Percentiles rank a stretch among this genome's conserved stretches.
These are phyloP conservation scores for Chironomus riparius DNA, from an alignment of 2,888 invertebrate species.

Conservation along the genomic window DNA sequence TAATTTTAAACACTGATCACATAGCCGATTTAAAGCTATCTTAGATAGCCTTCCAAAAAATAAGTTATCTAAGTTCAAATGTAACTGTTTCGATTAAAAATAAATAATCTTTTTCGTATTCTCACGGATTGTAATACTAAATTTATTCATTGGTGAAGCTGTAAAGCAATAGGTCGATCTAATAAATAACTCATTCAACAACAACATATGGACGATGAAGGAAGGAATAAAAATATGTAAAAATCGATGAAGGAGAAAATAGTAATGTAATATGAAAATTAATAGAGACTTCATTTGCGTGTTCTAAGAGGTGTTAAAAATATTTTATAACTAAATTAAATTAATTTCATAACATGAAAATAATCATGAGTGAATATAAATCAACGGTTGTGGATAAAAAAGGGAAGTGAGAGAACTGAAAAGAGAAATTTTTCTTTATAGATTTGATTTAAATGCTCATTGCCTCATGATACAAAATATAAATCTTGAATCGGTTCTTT, in stretches of 20 bases:
- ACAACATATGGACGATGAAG: neutral
- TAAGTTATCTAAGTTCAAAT: too few relatives aligned
- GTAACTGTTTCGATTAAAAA: neutral
- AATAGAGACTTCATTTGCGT: neutral
- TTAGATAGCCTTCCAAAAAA: too few relatives aligned
- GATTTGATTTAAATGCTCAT: too few relatives aligned
- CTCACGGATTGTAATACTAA: neutral
- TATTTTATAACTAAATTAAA: neutral
- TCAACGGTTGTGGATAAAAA: neutral
- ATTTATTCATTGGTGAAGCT: neutral
- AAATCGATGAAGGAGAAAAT: neutral
- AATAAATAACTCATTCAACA: conserved; percentile 1
- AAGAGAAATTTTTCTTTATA: too few relatives aligned
- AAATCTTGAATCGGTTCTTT: too few relatives aligned
- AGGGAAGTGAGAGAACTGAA: too few relatives aligned
- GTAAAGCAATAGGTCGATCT: neutral
- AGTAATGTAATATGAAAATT: neutral
- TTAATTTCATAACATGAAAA: neutral
- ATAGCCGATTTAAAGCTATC: too few relatives aligned
- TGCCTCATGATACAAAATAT: too few relatives aligned
- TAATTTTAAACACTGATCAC: too few relatives aligned
- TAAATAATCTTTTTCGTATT: neutral
- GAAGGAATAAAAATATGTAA: neutral
- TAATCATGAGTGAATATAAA: neutral
- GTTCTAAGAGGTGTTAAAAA: neutral